phyloP scores from a whole-genome alignment of 1,140 invertebrate genomes.

The Ceratoteleas bidentatus region DNA sequence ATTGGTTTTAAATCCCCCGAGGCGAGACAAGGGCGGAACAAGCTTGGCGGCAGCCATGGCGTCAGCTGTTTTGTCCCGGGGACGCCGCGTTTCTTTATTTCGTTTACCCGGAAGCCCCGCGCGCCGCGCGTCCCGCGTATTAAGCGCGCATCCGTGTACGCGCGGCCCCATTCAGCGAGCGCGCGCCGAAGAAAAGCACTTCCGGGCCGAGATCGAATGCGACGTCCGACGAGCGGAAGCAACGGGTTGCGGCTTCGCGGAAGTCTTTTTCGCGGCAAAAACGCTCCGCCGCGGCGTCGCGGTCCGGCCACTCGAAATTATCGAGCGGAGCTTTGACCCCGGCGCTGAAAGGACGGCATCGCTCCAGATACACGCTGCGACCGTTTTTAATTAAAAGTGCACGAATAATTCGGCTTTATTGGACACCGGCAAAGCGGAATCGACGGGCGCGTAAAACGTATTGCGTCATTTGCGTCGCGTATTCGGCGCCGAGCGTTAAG shows the following conservation, averaged over 20 bases:
- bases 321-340: not conserved
- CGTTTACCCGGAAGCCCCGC: slow-evolving; percentile 72
- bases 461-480: slow-evolving; percentile 61
- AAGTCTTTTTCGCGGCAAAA: slow-evolving; percentile 38
- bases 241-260: slow-evolving; percentile 45
- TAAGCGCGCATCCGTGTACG: slow-evolving; percentile 63
- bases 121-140: slow-evolving; percentile 67
- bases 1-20: no score
- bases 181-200: slow-evolving; percentile 55
- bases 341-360: no score
- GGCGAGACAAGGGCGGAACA: slow-evolving; percentile 71
- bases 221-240: slow-evolving; percentile 49
- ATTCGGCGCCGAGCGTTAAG: slow-evolving; percentile 70
- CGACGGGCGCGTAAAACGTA: slow-evolving; percentile 48
- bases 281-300: no score
- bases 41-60: slow-evolving; percentile 75
- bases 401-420: slow-evolving; percentile 1
- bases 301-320: slow-evolving; percentile 11
- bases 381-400: slow-evolving; percentile 15
- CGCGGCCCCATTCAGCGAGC: slow-evolving; percentile 47
- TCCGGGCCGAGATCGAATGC: slow-evolving; percentile 64
- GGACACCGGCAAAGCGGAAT: slow-evolving; percentile 16
- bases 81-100: slow-evolving; percentile 75
- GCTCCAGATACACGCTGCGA: no score
- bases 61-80: slow-evolving; percentile 78